These are phyloP conservation scores for Horisme vitalbata DNA, from an alignment of 2,888 invertebrate genomes.

Conservation along the genomic window DNA sequence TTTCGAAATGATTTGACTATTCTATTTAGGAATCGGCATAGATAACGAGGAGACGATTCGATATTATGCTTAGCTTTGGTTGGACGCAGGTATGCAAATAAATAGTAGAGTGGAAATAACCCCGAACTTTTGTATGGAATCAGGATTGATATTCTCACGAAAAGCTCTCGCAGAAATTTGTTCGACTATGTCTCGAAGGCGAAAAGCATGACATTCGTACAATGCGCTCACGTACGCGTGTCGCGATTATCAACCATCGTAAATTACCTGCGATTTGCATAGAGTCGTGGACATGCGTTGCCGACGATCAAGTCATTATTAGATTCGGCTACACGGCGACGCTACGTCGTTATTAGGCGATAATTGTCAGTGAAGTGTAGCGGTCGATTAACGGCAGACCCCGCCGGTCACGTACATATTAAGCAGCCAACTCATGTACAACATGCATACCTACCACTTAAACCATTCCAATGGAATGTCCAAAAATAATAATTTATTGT, in stretches of 20 bases:
- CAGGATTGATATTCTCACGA: conserved; percentile 60
- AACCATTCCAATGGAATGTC: conserved; percentile 31
- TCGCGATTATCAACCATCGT: conserved; percentile 79
- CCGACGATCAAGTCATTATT: conserved; percentile 64
- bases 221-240: conserved; percentile 76
- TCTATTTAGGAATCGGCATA: too few relatives aligned
- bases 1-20: too few relatives aligned
- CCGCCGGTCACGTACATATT: conserved; percentile 55
- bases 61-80: too few relatives aligned
- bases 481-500: conserved; percentile 36
- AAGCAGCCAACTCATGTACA: conserved; percentile 50
- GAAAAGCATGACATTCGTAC: conserved; percentile 56
- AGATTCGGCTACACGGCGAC: conserved; percentile 69
- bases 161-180: conserved; percentile 40
- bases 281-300: conserved; percentile 69
- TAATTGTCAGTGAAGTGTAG: conserved; percentile 75
- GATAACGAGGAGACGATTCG: too few relatives aligned
- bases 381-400: conserved; percentile 77
- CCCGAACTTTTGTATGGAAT: too few relatives aligned
- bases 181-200: conserved; percentile 35
- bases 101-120: too few relatives aligned
- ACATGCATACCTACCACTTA: conserved; percentile 41
- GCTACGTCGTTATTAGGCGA: conserved; percentile 72
- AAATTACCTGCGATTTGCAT: conserved; percentile 79
- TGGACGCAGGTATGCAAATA: too few relatives aligned